Evolutionary conservation across 2,888 invertebrate species (phyloP), one percentile per base, ranked within the genome.

Genomic region (Resseliella maxima): DNA sequence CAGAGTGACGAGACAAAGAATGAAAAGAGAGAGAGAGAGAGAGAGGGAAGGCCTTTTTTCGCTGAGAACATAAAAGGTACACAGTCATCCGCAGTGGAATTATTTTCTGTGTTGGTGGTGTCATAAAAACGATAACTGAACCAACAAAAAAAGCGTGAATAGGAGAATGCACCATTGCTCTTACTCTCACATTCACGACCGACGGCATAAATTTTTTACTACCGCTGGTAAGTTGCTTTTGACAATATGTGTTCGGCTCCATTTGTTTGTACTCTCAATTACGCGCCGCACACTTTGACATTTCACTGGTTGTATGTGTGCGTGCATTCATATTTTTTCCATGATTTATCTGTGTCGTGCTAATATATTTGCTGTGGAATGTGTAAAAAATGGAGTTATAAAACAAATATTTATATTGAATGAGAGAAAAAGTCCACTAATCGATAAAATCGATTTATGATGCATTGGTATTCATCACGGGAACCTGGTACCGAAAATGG

Each of bases 361-460:
- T 24, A 59, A 59, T 59, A 59, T 59, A 59, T 59, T 18, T 50
- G 31, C 31, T 31, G 31, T 35, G 83, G 38, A 38, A 24, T 38
- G 83, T n/a, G 38, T 83, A 38, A 83, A 83, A 38, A 83, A 38
- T 0, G 5, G n/a, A 38, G 38, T n/a, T 24, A 83, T 83, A 83
- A 83, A 83, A 38, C 12, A n/a, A 72, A 38, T 83, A 6, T n/a
- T 83, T 24, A 12, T 38, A 21, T n/a, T 83, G 64, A 27, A n/a
- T n/a, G 12, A 8, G 18, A 18, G n/a, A 18, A 83, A 36, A 83
- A 21, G 12, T n/a, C 5, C 6, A 38, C 83, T 38, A 83, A 83
- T 83, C 83, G 83, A 83, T 83, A 83, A 83, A 83, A 83, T 83
- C 83, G 83, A 83, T 83, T 83, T 83, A 83, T 83, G 38, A 38